These are phyloP conservation scores for Laspeyria flexula DNA, from an alignment of 2,888 invertebrate genomes.

Conservation along the genomic window DNA sequence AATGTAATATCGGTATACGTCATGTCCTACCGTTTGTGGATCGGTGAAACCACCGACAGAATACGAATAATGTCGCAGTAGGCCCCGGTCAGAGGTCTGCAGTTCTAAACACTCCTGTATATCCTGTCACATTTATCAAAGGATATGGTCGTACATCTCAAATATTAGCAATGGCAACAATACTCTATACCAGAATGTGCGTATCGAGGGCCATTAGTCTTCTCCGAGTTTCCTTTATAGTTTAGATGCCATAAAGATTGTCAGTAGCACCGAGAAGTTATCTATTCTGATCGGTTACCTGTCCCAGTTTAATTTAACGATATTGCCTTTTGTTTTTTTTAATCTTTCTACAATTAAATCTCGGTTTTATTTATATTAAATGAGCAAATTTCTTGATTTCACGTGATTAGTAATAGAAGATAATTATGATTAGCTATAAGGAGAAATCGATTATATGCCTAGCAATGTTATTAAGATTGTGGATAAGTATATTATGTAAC, in stretches of 20 bases:
- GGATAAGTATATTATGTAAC: too few relatives aligned
- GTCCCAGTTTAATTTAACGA: constrained; percentile 66
- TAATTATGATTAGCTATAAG: too few relatives aligned
- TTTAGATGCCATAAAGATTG: constrained; percentile 80
- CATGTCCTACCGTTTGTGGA: constrained; percentile 35
- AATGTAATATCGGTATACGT: constrained; percentile 32
- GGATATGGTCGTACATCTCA: constrained; percentile 59
- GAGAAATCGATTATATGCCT: too few relatives aligned
- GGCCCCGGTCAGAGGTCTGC: constrained; percentile 59
- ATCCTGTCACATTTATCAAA: constrained; percentile 68
- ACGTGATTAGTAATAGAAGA: too few relatives aligned
- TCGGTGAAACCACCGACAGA: constrained; percentile 45
- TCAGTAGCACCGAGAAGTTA: constrained; percentile 63
- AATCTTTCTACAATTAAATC: constrained; percentile 21
- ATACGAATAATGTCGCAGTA: constrained; percentile 55
- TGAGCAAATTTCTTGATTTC: too few relatives aligned
- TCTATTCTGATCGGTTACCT: constrained; percentile 70
- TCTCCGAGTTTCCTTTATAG: constrained; percentile 77
- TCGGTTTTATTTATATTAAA: too few relatives aligned
- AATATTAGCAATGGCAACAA: constrained; percentile 68
- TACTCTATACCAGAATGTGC: constrained; percentile 74
- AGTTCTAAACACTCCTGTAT: constrained; percentile 36
- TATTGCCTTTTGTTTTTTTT: constrained; percentile 53
- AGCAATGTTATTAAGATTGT: too few relatives aligned
- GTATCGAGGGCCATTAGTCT: constrained; percentile 79